A percentile compares a stretch with the other conserved stretches of the same genome.
Evolutionary conservation across 2,888 invertebrate genomes (phyloP).

Genomic region (Nomada ruficornis): DNA sequence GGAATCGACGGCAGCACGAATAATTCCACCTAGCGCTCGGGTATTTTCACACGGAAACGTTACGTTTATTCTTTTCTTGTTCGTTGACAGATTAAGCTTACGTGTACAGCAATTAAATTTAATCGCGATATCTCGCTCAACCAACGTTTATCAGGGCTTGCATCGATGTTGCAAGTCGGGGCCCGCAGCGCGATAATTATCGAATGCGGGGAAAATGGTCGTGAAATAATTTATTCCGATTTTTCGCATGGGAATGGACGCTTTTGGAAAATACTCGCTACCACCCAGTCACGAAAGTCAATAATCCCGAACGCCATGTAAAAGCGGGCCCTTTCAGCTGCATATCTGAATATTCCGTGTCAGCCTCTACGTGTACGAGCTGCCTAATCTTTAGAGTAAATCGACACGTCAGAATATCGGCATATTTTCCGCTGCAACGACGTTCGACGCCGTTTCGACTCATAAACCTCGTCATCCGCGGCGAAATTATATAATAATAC

Average conservation of each 20-base stretch:
- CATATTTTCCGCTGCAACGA: conserved; percentile 30
- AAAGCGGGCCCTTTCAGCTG: conserved; percentile 40
- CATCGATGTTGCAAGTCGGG: not conserved
- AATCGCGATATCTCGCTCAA: not conserved
- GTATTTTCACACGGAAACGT: not conserved
- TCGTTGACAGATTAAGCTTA: not conserved
- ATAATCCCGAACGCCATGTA: conserved; percentile 47
- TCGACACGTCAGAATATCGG: conserved; percentile 60
- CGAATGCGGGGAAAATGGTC: conserved; percentile 4
- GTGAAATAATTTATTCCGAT: not conserved
- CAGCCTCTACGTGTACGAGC: conserved; percentile 44
- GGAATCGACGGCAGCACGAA: too few relatives aligned
- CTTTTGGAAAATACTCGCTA: conserved; percentile 22
- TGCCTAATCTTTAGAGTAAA: conserved; percentile 54
- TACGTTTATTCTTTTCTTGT: too few relatives aligned
- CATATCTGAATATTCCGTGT: conserved; percentile 52
- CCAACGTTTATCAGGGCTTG: not conserved
- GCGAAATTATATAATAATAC: conserved; percentile 31
- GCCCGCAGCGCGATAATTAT: conserved; percentile 10
- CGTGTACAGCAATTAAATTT: not conserved
- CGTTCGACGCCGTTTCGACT: too few relatives aligned
- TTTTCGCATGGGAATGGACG: not conserved
- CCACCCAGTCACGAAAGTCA: conserved; percentile 35
- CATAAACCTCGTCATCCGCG: conserved; percentile 18
- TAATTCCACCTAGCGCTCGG: not conserved